Conservation (phyloP, 1,140 invertebrate genomes). For the Lanistes nyassanus region DNA sequence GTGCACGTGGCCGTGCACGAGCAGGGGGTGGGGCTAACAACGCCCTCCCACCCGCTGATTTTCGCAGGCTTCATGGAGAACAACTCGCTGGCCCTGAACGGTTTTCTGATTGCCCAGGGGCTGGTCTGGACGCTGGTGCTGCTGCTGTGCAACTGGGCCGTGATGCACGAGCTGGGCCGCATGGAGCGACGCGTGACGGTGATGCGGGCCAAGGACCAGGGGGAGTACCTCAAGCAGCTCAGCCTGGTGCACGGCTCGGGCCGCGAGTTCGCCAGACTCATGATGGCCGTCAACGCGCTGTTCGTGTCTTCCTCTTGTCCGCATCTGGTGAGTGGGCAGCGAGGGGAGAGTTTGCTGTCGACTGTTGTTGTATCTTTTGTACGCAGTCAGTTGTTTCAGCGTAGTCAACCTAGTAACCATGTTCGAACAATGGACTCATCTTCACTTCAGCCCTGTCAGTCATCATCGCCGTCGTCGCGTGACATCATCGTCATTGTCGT, state of each 20-base stretch:
- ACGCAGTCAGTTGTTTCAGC: too few species aligned
- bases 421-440: too few species aligned
- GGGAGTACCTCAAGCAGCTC: slow-evolving; percentile 25
- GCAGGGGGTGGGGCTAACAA: neutral
- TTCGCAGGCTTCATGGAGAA: slow-evolving; percentile 18
- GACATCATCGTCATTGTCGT: too few species aligned
- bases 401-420: too few species aligned
- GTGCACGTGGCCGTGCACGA: slow-evolving; percentile 8
- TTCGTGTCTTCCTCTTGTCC: slow-evolving; percentile 13
- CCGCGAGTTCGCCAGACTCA: slow-evolving; percentile 20
- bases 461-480: too few species aligned
- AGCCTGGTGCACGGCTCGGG: slow-evolving; percentile 24
- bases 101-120: slow-evolving; percentile 6
- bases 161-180: slow-evolving; percentile 19
- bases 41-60: neutral
- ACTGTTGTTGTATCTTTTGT: too few species aligned
- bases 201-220: slow-evolving; percentile 20
- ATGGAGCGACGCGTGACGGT: slow-evolving; percentile 23
- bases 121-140: slow-evolving; percentile 16
- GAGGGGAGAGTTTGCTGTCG: too few species aligned
- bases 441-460: too few species aligned
- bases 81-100: slow-evolving; percentile 17
- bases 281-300: slow-evolving; percentile 26
- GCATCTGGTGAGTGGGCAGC: slow-evolving; percentile 14
- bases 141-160: slow-evolving; percentile 24